Percentiles rank a stretch among this genome's conserved stretches.
Evolutionary conservation across 1,140 invertebrate genomes (phyloP).

Genomic region (Ectropis grisescens): DNA sequence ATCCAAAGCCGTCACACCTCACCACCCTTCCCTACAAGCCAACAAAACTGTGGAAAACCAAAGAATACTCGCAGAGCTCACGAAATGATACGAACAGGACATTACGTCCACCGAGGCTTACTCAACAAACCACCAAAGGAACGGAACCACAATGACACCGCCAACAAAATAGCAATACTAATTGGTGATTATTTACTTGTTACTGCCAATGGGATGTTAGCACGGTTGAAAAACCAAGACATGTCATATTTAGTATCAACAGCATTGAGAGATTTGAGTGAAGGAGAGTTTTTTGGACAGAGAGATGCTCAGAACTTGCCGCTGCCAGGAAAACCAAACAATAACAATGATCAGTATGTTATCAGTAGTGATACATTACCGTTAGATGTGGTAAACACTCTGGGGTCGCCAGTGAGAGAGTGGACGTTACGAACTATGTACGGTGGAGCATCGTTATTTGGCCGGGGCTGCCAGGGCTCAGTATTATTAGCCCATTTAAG

Average conservation of each 20-base stretch:
- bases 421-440: slow-evolving; percentile 86
- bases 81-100: slow-evolving; percentile 96
- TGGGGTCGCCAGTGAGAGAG: slow-evolving; percentile 77
- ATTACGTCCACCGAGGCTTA: slow-evolving; percentile 90
- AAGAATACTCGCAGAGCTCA: slow-evolving; percentile 88
- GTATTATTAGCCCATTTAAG: slow-evolving; percentile 80
- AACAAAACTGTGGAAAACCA: slow-evolving; percentile 73
- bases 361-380: slow-evolving; percentile 44
- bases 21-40: slow-evolving; percentile 17
- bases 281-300: slow-evolving; percentile 86
- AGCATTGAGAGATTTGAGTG: slow-evolving; percentile 84
- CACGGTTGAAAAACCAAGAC: slow-evolving; percentile 78
- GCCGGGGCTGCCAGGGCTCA: slow-evolving; percentile 86
- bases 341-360: slow-evolving; percentile 25
- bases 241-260: slow-evolving; percentile 88
- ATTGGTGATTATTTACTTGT: slow-evolving; percentile 91
- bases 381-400: slow-evolving; percentile 63
- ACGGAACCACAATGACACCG: slow-evolving; percentile 73
- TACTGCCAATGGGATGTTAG: slow-evolving; percentile 85
- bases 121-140: slow-evolving; percentile 77
- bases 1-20: slow-evolving; percentile 81
- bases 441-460: slow-evolving; percentile 82
- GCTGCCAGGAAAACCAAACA: slow-evolving; percentile 73
- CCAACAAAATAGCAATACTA: slow-evolving; percentile 92
- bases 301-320: slow-evolving; percentile 84